Percentiles rank a stretch among this genome's conserved stretches.
These are phyloP conservation scores for Sabatieria punctata DNA, from an alignment of 2,888 invertebrate species.

Conservation along the genomic window DNA sequence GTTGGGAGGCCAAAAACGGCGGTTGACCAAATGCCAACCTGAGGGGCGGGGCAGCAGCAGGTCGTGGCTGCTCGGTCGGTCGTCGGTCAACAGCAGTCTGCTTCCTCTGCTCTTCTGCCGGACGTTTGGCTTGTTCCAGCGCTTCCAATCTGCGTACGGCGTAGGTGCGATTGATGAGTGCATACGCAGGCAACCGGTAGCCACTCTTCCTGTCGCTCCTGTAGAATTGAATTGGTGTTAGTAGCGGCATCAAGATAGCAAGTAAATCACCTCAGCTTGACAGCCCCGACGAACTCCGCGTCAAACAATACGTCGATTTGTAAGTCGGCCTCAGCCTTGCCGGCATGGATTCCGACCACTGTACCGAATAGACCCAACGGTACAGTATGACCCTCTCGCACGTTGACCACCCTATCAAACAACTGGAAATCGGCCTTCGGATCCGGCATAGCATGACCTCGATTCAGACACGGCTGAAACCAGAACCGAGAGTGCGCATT, in stretches of 20 bases:
- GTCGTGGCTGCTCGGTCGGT: no score
- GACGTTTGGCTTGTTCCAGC: no score
- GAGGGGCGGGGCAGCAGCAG: no score
- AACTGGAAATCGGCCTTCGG: slow-evolving; percentile 47
- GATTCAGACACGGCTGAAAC: slow-evolving; percentile 15
- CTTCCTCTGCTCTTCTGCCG: no score
- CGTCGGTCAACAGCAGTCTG: no score
- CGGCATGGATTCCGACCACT: slow-evolving; percentile 46
- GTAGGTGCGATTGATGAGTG: slow-evolving; percentile 46
- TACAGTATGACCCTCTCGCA: slow-evolving; percentile 53
- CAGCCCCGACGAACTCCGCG: slow-evolving; percentile 50
- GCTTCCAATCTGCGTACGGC: slow-evolving; percentile 34
- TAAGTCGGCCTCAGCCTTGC: slow-evolving; percentile 17
- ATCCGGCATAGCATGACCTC: slow-evolving; percentile 45
- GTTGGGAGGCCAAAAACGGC: no score
- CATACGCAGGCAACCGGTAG: slow-evolving; percentile 40
- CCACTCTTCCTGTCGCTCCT: slow-evolving; percentile 33
- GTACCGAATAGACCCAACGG: slow-evolving; percentile 69
- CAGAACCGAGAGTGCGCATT: not conserved
- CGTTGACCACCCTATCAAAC: slow-evolving; percentile 67
- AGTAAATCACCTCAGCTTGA: slow-evolving; percentile 41
- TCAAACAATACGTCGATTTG: slow-evolving; percentile 68
- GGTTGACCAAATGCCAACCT: no score
- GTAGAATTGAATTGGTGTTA: no score
- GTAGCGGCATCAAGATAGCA: no score